A percentile compares a stretch with the other conserved stretches of the same genome.
Evolutionary conservation across 2,888 invertebrate genomes (phyloP).

Genomic region (Pseudanteris insignis): DNA sequence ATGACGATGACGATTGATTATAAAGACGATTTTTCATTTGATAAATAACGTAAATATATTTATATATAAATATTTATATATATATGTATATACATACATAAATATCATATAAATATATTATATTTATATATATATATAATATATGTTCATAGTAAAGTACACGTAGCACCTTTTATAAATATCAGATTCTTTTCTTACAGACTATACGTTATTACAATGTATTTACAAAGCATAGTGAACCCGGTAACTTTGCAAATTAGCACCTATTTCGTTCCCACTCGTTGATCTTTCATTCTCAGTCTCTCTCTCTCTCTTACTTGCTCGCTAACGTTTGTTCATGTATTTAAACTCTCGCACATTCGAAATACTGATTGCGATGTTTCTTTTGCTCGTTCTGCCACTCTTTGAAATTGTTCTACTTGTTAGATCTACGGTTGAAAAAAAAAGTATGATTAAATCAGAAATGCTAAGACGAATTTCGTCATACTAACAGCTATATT

Average conservation of each 20-base stretch:
- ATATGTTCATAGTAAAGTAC: conserved; percentile 36
- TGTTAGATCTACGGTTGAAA: conserved; percentile 24
- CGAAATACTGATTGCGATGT: conserved; percentile 40
- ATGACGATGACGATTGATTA: conserved; percentile 37
- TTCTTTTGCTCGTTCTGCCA: conserved; percentile 7
- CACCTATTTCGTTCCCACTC: conserved; percentile 40
- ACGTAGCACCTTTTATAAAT: conserved; percentile 44
- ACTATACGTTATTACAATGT: conserved; percentile 41
- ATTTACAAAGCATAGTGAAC: conserved; percentile 44
- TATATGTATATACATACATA: background rate
- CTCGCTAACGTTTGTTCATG: background rate
- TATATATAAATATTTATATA: conserved; percentile 6
- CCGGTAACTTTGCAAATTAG: conserved; percentile 44
- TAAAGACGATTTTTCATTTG: conserved; percentile 30
- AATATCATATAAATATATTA: too few species aligned
- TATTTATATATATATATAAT: too few species aligned
- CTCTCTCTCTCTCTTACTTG: conserved; percentile 6
- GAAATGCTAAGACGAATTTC: conserved; percentile 28
- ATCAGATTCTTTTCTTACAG: conserved; percentile 41
- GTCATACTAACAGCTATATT: conserved; percentile 25
- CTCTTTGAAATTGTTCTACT: conserved; percentile 8
- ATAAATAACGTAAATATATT: conserved; percentile 40
- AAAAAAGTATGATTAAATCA: conserved; percentile 44
- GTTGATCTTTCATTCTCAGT: conserved; percentile 17
- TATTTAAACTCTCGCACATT: conserved; percentile 8